Percentiles rank a stretch among this genome's conserved stretches.
phyloP scores from a whole-genome alignment of 2,113 vertebrate species.

The Sterrhoptilus dennistouni region DNA sequence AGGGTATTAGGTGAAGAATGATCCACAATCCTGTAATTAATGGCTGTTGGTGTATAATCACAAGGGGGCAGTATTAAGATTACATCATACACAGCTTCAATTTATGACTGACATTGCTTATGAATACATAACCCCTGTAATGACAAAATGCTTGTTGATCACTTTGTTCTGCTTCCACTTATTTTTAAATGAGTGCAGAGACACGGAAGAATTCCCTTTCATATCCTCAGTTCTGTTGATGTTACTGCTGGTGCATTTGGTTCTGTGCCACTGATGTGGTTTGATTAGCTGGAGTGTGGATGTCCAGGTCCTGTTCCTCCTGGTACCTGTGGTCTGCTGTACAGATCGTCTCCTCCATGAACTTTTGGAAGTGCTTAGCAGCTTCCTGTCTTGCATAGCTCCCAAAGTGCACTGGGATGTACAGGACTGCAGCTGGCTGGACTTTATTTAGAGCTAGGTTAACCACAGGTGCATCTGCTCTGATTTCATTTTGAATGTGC shows the following conservation, averaged over 20 bases:
- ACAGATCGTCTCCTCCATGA: neutral
- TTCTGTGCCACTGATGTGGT: neutral
- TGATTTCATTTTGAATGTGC: neutral
- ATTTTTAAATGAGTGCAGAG: neutral
- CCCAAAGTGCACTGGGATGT: neutral
- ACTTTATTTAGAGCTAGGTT: slow-evolving; percentile 26
- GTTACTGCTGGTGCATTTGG: neutral
- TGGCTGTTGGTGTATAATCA: neutral
- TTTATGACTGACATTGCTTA: neutral
- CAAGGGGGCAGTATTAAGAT: slow-evolving; percentile 61
- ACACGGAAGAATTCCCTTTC: neutral
- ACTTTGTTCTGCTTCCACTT: neutral
- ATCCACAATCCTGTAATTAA: neutral
- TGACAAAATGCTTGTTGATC: neutral
- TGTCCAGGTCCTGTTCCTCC: neutral
- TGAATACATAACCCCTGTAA: neutral
- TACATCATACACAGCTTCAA: neutral
- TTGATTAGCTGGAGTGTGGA: neutral
- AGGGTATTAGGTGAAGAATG: neutral
- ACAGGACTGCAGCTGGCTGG: neutral
- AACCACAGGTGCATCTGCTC: slow-evolving; percentile 20
- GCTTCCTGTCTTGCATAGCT: slow-evolving; percentile 11
- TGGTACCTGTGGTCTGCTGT: neutral
- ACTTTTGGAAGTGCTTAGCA: slow-evolving; percentile 11
- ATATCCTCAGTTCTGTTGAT: neutral